Evolutionary conservation across 2,888 invertebrate genomes (phyloP).

Genomic region (Lasioglossum leucozonium): DNA sequence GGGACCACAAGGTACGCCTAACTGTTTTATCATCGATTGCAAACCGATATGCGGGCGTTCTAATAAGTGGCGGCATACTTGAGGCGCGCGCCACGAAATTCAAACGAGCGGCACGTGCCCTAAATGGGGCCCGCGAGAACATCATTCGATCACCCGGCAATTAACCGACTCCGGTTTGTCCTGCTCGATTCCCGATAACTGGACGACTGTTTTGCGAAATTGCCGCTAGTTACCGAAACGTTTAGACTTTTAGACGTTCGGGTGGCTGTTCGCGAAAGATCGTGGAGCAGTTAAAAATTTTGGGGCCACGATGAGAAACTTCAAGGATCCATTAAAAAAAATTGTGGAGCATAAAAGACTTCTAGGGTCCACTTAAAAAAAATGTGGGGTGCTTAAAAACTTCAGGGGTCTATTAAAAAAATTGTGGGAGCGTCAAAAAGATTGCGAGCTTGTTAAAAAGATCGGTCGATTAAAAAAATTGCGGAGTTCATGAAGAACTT

Average conservation of each 20-base stretch:
- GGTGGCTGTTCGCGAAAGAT: neutral
- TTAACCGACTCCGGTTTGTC: neutral
- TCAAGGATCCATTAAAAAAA: neutral
- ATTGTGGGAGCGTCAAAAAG: neutral
- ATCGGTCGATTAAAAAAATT: neutral
- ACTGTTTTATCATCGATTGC: conserved; percentile 42
- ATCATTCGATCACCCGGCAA: conserved; percentile 11
- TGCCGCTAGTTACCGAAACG: too few relatives aligned
- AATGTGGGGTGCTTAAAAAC: neutral
- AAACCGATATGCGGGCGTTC: conserved; percentile 39
- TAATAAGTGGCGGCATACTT: conserved; percentile 36
- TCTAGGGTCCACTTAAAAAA: neutral
- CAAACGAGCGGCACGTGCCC: neutral
- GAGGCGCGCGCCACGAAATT: conserved; percentile 42
- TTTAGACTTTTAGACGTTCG: too few relatives aligned
- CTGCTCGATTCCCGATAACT: neutral
- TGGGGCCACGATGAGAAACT: neutral
- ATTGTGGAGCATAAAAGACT: neutral
- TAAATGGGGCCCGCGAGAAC: conserved; percentile 19
- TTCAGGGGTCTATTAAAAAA: neutral
- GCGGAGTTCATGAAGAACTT: neutral
- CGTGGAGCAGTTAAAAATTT: neutral
- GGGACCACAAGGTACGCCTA: conserved; percentile 1
- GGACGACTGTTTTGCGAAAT: too few relatives aligned
- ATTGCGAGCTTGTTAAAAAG: neutral